Percentiles rank a stretch among this genome's conserved stretches.
phyloP scores from a whole-genome alignment of 2,797 vertebrate genomes.

The Alosa sapidissima region DNA sequence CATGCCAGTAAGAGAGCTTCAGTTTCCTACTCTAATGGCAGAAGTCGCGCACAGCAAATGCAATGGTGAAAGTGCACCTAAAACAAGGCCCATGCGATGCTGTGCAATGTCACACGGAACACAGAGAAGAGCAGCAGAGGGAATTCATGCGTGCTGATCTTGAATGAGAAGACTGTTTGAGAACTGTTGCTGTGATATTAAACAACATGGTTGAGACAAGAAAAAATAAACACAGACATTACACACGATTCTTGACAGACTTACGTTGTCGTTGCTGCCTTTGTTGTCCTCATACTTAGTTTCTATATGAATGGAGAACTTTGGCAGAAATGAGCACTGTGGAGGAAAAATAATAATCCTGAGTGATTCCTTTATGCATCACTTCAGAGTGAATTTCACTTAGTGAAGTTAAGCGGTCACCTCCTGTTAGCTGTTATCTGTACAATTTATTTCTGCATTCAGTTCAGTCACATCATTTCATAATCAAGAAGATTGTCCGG shows the following conservation, averaged over 20 bases:
- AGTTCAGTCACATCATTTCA: background rate
- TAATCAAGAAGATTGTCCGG: no score
- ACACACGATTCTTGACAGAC: slow-evolving; percentile 54
- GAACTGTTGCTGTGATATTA: background rate
- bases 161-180: background rate
- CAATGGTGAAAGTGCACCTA: no score
- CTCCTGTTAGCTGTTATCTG: no score
- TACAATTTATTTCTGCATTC: background rate
- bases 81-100: no score
- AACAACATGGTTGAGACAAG: background rate
- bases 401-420: no score
- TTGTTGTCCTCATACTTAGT: slow-evolving; percentile 80
- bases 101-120: no score
- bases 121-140: background rate
- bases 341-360: slow-evolving; percentile 40
- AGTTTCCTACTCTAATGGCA: background rate
- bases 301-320: slow-evolving; percentile 91
- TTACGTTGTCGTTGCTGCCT: slow-evolving; percentile 83
- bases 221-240: background rate
- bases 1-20: no score
- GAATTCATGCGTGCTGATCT: background rate
- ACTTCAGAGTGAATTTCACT: background rate
- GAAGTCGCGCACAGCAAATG: no score
- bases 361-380: background rate
- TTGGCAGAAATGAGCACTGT: slow-evolving; percentile 92